Evolutionary conservation across 2,113 vertebrate genomes (phyloP).

Genomic region (Daphoenositta chrysoptera): DNA sequence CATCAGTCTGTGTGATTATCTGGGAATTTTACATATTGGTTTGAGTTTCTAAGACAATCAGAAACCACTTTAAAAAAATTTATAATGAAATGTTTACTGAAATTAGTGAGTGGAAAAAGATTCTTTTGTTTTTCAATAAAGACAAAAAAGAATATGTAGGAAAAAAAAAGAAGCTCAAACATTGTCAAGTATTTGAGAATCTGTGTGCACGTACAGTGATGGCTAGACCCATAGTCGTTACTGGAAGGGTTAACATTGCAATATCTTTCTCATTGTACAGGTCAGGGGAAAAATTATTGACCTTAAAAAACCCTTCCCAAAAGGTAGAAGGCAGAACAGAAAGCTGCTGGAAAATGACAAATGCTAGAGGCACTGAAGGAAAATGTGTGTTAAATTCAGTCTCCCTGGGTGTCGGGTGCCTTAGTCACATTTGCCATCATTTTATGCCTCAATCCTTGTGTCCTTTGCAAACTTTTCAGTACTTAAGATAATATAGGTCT

Average conservation of each 20-base stretch:
- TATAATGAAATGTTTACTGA: neutral
- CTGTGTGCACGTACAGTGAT: neutral
- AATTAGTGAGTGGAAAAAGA: neutral
- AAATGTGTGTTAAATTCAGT: neutral
- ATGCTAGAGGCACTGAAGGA: neutral
- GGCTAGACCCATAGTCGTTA: neutral
- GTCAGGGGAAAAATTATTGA: neutral
- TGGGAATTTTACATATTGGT: neutral
- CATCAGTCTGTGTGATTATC: neutral
- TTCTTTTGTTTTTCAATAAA: neutral
- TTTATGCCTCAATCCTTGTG: neutral
- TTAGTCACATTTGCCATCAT: accelerated
- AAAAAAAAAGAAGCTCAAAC: neutral
- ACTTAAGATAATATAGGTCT: neutral
- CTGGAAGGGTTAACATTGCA: neutral
- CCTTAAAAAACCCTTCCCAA: neutral
- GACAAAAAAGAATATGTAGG: neutral
- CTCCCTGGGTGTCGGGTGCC: neutral
- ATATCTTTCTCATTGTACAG: neutral
- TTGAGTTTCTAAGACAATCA: neutral
- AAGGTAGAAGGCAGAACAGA: neutral
- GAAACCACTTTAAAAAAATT: neutral
- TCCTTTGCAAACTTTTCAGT: neutral
- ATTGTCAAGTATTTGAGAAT: neutral
- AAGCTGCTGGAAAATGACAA: neutral